Conservation (phyloP, 2,888 invertebrate genomes). For the Apocheima hispidaria region DNA sequence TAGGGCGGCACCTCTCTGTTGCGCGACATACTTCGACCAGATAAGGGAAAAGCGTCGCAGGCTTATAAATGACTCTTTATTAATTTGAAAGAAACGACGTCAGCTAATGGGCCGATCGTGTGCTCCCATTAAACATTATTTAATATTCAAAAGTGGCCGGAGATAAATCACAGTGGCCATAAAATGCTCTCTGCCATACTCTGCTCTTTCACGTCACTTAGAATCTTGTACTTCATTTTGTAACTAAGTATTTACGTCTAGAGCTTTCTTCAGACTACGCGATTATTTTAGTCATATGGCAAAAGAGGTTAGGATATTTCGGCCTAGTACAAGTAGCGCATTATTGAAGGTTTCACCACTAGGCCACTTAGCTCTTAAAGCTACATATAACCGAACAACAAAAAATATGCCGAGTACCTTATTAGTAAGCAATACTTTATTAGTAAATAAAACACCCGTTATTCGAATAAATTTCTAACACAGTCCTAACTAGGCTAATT, state of each 20-base stretch:
- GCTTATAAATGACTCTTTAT: conserved; percentile 86
- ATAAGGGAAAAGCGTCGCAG: conserved; percentile 84
- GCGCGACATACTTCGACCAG: conserved; percentile 82
- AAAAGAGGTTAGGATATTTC: too few relatives aligned
- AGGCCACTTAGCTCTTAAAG: too few relatives aligned
- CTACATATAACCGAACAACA: too few relatives aligned
- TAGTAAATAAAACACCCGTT: too few relatives aligned
- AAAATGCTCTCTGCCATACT: conserved; percentile 80
- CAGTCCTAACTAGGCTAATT: too few relatives aligned
- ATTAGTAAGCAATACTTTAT: too few relatives aligned
- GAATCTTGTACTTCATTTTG: conserved; percentile 59
- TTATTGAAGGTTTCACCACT: too few relatives aligned
- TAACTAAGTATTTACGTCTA: conserved; percentile 35
- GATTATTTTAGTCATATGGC: too few relatives aligned
- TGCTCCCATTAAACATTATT: conserved; percentile 87
- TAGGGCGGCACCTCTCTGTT: conserved; percentile 84
- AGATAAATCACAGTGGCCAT: conserved; percentile 85
- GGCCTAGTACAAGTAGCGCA: too few relatives aligned
- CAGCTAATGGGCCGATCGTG: conserved; percentile 86
- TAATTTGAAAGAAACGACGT: conserved; percentile 85
- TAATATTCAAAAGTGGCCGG: conserved; percentile 85
- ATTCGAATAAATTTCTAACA: too few relatives aligned
- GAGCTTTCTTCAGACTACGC: too few relatives aligned
- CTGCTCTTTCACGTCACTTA: conserved; percentile 75
- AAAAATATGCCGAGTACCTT: too few relatives aligned